Percentiles rank a stretch among this genome's conserved stretches.
Conservation (phyloP, 2,113 vertebrate genomes). For the Chloropsis hardwickii region DNA sequence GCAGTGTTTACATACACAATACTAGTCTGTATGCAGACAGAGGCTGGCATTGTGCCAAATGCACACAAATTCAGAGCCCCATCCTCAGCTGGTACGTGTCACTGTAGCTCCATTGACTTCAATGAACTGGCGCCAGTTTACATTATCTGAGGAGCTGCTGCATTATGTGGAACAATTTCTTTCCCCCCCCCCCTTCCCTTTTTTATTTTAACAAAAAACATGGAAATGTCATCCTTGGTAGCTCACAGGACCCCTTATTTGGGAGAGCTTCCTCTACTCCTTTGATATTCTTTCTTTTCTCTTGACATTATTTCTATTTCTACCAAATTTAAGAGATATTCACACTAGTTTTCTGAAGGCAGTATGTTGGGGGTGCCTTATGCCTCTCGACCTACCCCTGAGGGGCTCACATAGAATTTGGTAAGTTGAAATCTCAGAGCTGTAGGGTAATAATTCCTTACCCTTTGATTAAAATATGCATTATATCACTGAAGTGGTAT, state of each 20-base stretch:
- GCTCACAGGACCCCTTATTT: neutral
- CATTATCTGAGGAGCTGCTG: constrained; percentile 39
- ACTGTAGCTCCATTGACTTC: constrained; percentile 53
- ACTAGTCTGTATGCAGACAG: constrained; percentile 35
- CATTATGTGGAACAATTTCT: constrained; percentile 2
- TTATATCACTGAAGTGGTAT: neutral
- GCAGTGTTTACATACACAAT: constrained; percentile 67
- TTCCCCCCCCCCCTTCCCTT: neutral
- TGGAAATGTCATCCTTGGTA: neutral
- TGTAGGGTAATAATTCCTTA: neutral
- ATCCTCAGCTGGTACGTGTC: constrained; percentile 20
- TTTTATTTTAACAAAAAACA: neutral
- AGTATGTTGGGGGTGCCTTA: neutral
- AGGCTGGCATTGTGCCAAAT: constrained; percentile 36
- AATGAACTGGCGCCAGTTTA: constrained; percentile 28
- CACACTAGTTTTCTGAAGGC: neutral
- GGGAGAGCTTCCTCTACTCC: neutral
- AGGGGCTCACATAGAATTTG: neutral
- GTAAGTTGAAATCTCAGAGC: neutral
- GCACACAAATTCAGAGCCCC: neutral
- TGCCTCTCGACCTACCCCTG: neutral
- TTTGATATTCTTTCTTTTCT: neutral
- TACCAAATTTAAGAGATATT: neutral
- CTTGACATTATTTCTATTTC: neutral
- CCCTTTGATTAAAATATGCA: neutral